A percentile compares a stretch with the other conserved stretches of the same genome.
These are phyloP conservation scores for Amiota mariae DNA, from an alignment of 2,888 invertebrate species.

Conservation along the genomic window DNA sequence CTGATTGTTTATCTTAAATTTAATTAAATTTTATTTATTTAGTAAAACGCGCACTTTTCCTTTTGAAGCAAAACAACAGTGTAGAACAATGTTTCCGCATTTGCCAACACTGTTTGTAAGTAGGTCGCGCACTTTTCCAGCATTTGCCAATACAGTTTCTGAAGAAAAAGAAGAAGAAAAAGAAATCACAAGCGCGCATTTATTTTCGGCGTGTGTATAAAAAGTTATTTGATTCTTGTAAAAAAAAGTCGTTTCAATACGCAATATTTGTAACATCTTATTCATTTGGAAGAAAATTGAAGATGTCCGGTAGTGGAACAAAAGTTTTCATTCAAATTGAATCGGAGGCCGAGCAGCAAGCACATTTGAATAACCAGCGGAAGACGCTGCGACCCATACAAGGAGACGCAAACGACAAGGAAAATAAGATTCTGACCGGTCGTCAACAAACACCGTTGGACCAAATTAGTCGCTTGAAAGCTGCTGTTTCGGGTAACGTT, in stretches of 20 bases:
- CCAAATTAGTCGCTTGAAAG: slow-evolving; percentile 76
- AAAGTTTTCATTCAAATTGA: slow-evolving; percentile 73
- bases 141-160: background rate
- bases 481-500: slow-evolving; percentile 51
- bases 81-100: background rate
- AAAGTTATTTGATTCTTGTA: background rate
- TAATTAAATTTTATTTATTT: background rate
- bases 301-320: slow-evolving; percentile 70
- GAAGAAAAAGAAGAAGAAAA: background rate
- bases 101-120: background rate
- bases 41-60: background rate
- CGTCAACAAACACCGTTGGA: slow-evolving; percentile 75
- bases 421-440: slow-evolving; percentile 80
- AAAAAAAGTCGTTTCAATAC: background rate
- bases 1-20: background rate
- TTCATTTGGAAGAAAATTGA: slow-evolving; percentile 36
- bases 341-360: slow-evolving; percentile 73
- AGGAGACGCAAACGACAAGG: slow-evolving; percentile 81
- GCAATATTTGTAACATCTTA: background rate
- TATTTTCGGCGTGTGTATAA: background rate
- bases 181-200: slow-evolving; percentile 15
- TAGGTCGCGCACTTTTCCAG: background rate
- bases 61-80: background rate
- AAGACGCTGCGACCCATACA: slow-evolving; percentile 85
- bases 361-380: slow-evolving; percentile 77